Evolutionary conservation across 2,888 invertebrate species (phyloP), one percentile per base, ranked within the genome.

Genomic region (Unio delphinus): DNA sequence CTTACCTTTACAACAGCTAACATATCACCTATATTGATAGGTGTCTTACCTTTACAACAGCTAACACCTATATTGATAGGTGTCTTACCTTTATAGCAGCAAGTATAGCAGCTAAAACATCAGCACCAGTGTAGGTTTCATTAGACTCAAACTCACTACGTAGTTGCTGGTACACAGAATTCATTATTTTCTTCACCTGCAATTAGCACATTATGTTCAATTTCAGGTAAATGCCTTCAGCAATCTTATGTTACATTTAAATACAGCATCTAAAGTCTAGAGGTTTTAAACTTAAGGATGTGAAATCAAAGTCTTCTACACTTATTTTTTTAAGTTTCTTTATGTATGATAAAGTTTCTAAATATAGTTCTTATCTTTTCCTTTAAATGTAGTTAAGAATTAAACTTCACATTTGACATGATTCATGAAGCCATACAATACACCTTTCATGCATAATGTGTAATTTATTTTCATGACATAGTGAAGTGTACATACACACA

Each of bases 171-270:
- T 83, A 88, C 26, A 87, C 87, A n/a, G 80, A 80, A 76, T 86
- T 89, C 87, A 88, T 89, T 61, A 88, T 86, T 69, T 86, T 87
- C 82, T 88, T 88, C 45, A 88, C 86, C 87, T 88, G 68, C 1
- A 74, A 61, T 11, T 65, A 67, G 28, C 66, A 67, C 64, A 30
- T 45, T 11, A 45, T 3, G 30, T 28, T 26, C 26, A 66, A 20
- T 26, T 45, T 45, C 62, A 11, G 15, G 11, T 23, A n/a, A 15
- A 23, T 23, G 23, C 26, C 26, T 23, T n/a, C n/a, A 58, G 23
- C 17, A n/a, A 58, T 58, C 1, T 58, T 15, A 11, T 58, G 7
- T 58, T 58, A 23, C 11, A 23, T 34, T 7, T 34, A 45, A 45
- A 45, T 45, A 45, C 15, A 45, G 45, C 15, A 45, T 15, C 8